These are phyloP conservation scores for Siniperca scherzeri DNA, from an alignment of 2,797 vertebrate species.

Conservation along the genomic window DNA sequence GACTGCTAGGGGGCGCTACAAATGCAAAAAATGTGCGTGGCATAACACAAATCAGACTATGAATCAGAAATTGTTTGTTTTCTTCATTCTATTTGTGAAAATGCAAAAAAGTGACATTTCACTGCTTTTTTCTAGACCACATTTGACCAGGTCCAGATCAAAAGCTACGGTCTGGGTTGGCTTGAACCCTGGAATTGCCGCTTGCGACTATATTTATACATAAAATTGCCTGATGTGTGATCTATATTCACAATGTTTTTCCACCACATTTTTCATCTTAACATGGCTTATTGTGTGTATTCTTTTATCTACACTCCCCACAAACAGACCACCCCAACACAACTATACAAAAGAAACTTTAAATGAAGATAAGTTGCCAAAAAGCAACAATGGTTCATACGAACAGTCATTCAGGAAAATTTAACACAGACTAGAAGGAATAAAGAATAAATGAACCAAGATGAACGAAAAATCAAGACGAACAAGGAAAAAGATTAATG, in stretches of 20 bases:
- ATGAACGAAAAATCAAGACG: background rate
- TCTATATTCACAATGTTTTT: background rate
- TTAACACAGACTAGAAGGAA: slow-evolving; percentile 5
- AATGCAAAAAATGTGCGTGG: too few relatives aligned
- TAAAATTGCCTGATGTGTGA: background rate
- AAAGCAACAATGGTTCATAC: slow-evolving; percentile 42
- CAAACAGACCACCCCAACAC: slow-evolving; percentile 37
- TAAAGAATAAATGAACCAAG: slow-evolving; percentile 25
- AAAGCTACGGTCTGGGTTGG: too few relatives aligned
- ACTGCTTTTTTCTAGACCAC: too few relatives aligned
- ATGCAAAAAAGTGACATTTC: too few relatives aligned
- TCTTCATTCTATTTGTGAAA: too few relatives aligned
- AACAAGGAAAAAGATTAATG: background rate
- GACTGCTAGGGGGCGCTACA: too few relatives aligned
- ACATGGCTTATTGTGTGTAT: background rate
- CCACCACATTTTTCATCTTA: background rate
- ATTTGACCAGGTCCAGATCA: too few relatives aligned
- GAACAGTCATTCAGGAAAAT: slow-evolving; percentile 22
- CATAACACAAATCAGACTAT: too few relatives aligned
- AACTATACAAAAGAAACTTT: slow-evolving; percentile 28
- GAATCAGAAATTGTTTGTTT: too few relatives aligned
- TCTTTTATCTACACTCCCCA: background rate
- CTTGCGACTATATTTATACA: too few relatives aligned
- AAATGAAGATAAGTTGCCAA: slow-evolving; percentile 30
- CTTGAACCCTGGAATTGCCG: too few relatives aligned